A percentile compares a stretch with the other conserved stretches of the same genome.
phyloP scores from a whole-genome alignment of 1,140 invertebrate genomes.

The Aphis gossypii region DNA sequence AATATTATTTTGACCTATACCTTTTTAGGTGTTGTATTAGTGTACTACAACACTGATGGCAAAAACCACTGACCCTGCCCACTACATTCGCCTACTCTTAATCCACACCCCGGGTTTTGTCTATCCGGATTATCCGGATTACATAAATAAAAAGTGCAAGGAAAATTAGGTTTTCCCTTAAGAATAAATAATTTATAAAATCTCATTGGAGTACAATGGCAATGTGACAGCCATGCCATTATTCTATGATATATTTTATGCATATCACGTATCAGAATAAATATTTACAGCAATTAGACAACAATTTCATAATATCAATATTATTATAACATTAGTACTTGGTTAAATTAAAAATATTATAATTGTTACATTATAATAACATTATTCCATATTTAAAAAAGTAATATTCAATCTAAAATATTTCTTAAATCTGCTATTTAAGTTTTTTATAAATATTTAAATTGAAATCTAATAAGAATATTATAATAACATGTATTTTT shows the following conservation, averaged over 20 bases:
- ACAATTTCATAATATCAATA: not conserved
- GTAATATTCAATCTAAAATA: not conserved
- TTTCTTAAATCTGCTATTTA: not conserved
- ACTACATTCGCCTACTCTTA: constrained; percentile 50
- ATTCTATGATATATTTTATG: not conserved
- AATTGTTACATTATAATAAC: not conserved
- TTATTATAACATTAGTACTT: not conserved
- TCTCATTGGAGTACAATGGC: constrained; percentile 13
- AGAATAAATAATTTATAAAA: constrained; percentile 29
- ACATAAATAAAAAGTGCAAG: constrained; percentile 36
- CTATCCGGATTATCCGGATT: constrained; percentile 19
- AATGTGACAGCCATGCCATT: not conserved
- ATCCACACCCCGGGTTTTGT: constrained; percentile 50
- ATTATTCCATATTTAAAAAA: not conserved
- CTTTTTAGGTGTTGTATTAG: constrained; percentile 48
- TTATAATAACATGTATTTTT: not conserved
- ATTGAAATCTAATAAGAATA: not conserved
- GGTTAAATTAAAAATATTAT: not conserved
- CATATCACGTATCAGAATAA: constrained; percentile 26
- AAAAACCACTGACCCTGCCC: constrained; percentile 47
- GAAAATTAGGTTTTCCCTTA: constrained; percentile 26
- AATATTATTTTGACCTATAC: constrained; percentile 43
- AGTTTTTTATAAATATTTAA: not conserved
- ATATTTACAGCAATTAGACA: no score
- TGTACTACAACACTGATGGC: not conserved